Base-by-base conservation (phyloP, 2,113 vertebrate genomes). In the Etheostoma cragini region DNA sequence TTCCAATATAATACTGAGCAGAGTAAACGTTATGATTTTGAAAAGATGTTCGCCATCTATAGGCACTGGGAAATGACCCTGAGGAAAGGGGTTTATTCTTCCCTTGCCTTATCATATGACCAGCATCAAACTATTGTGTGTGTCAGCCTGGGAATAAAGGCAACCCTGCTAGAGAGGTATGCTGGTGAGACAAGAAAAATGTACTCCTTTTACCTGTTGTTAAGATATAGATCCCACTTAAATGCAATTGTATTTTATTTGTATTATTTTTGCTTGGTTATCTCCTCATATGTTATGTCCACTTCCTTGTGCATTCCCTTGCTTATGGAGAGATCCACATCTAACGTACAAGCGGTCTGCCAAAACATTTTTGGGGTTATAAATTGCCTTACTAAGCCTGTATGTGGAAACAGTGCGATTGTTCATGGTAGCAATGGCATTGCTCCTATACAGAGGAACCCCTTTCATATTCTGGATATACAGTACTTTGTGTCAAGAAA, bases 91-190 rank as follows among this genome's bases (percentile, higher is more conserved):
- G 50, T 78, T 42, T 76, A 19, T 65, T 64, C 24, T 71, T 66
- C 19, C 65, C 33, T 65, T 13, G 12, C 33, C 38, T 79, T 52
- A 42, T 91, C 86, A 88, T 78, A 64, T 85, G 89, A 88, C 66
- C 80, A 42, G 52, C 78, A 73, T 81, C 73, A 60, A 77, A 71
- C 75, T 69, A 15, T 64, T 73, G 16, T 66, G 49, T 50, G 52
- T 26, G 8, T 74, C 45, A 38, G 79, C 47, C 63, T 65, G 76
- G 82, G 33, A 84, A 88, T 87, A 82, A 76, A 84, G 54, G 52
- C 1, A 0, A 64, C 49, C 52, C 81, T 81, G 71, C 87, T 77
- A 50, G 16, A 79, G 68, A 74, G 72, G 42, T 67, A 22, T 75
- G 62, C 67, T 33, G 15, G 22, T 62, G 8, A 75, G 24, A 38